Evolutionary conservation across 2,113 vertebrate genomes (phyloP).

Genomic region (Engraulis encrasicolus): DNA sequence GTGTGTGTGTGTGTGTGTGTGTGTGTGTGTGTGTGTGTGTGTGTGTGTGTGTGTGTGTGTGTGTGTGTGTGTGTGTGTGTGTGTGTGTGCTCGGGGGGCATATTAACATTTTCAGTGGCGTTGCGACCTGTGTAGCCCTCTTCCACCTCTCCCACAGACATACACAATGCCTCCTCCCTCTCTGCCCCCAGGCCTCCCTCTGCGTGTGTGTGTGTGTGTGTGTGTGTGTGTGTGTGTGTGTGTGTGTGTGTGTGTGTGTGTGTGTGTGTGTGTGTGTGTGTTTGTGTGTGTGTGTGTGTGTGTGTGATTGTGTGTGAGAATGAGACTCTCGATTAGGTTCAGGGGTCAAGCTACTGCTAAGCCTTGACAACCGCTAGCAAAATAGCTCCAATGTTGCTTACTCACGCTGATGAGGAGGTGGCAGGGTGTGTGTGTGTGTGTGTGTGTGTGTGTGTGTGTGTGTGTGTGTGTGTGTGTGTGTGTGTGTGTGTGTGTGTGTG

Average conservation of each 20-base stretch:
- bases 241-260: background rate
- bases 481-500: conserved; percentile 27
- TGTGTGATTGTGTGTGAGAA: too few species aligned
- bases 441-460: background rate
- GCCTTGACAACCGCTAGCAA: conserved; percentile 18
- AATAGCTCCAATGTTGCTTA: conserved; percentile 18
- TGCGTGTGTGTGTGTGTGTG: too few species aligned
- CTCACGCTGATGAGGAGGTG: background rate
- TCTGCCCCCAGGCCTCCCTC: background rate
- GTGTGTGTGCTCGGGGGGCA: conserved; percentile 42
- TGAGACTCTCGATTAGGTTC: background rate
- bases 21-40: too few species aligned
- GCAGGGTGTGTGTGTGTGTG: background rate
- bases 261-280: background rate
- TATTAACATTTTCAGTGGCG: background rate
- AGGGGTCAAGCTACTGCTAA: background rate
- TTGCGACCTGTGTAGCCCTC: background rate
- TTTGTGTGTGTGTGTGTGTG: background rate
- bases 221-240: background rate
- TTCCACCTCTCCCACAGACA: background rate
- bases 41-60: too few species aligned
- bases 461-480: too few species aligned
- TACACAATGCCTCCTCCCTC: background rate
- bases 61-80: too few species aligned
- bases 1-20: too few species aligned